These are phyloP conservation scores for Pyrochroa serraticornis DNA, from an alignment of 2,888 invertebrate species.

Conservation along the genomic window DNA sequence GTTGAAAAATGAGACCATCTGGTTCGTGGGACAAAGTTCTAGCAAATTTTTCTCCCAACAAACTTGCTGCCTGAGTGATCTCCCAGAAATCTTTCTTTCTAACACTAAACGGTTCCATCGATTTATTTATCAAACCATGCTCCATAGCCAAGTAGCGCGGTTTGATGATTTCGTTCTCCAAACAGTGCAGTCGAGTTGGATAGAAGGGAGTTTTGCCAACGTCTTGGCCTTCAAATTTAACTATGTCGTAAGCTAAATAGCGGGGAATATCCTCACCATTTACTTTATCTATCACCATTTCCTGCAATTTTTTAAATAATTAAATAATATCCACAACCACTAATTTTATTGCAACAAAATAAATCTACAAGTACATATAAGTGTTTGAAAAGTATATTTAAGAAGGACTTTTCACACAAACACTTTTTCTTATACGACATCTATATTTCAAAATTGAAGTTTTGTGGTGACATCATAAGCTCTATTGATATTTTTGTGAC, in stretches of 20 bases:
- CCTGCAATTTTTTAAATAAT: conserved; percentile 64
- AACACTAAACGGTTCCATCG: conserved; percentile 87
- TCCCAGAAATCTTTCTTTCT: conserved; percentile 93
- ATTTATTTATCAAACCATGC: conserved; percentile 74
- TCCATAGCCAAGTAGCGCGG: conserved; percentile 78
- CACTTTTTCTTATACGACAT: too few species aligned
- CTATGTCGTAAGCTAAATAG: conserved; percentile 93
- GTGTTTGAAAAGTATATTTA: too few species aligned
- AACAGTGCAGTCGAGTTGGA: conserved; percentile 76
- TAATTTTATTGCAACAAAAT: neutral
- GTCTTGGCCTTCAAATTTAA: conserved; percentile 79
- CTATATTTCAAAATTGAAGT: too few species aligned
- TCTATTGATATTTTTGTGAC: too few species aligned
- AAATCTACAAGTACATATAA: too few species aligned
- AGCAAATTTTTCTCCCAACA: conserved; percentile 85
- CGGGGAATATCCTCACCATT: conserved; percentile 78
- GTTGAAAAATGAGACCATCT: conserved; percentile 98
- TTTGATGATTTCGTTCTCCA: conserved; percentile 74
- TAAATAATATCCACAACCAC: neutral
- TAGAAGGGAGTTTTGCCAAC: conserved; percentile 79
- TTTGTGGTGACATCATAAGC: too few species aligned
- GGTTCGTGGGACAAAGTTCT: conserved; percentile 89
- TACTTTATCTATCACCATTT: conserved; percentile 94
- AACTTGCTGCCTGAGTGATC: conserved; percentile 69
- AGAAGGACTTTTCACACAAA: too few species aligned